Evolutionary conservation across 2,113 vertebrate genomes (phyloP).

Genomic region (Sturnus vulgaris): DNA sequence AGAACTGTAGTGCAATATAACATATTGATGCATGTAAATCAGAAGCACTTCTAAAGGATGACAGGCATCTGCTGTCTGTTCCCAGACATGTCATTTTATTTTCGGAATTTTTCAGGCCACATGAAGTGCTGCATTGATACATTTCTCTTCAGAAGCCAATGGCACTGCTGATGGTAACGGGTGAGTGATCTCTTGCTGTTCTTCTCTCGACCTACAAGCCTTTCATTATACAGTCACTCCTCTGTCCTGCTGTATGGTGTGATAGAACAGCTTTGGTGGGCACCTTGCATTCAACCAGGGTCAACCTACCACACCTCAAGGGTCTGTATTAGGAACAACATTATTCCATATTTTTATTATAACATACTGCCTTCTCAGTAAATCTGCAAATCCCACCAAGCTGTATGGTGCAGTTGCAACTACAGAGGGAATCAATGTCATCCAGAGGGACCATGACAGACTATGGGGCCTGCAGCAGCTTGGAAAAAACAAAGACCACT

Average conservation of each 20-base stretch:
- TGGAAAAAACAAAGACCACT: background rate
- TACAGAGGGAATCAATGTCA: background rate
- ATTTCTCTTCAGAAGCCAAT: background rate
- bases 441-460: background rate
- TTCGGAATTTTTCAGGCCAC: background rate
- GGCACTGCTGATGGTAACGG: background rate
- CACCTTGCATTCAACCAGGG: background rate
- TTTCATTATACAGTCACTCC: background rate
- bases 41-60: background rate
- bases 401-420: background rate
- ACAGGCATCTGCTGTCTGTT: background rate
- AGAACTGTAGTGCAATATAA: background rate
- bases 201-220: background rate
- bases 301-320: background rate
- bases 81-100: background rate
- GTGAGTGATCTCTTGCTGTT: background rate
- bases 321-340: background rate
- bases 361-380: background rate
- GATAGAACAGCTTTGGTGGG: background rate
- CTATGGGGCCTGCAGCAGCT: background rate
- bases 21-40: background rate
- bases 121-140: background rate
- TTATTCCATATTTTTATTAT: background rate
- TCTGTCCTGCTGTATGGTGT: background rate
- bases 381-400: background rate